phyloP scores from a whole-genome alignment of 2,113 vertebrate species.

The Plectropomus leopardus region DNA sequence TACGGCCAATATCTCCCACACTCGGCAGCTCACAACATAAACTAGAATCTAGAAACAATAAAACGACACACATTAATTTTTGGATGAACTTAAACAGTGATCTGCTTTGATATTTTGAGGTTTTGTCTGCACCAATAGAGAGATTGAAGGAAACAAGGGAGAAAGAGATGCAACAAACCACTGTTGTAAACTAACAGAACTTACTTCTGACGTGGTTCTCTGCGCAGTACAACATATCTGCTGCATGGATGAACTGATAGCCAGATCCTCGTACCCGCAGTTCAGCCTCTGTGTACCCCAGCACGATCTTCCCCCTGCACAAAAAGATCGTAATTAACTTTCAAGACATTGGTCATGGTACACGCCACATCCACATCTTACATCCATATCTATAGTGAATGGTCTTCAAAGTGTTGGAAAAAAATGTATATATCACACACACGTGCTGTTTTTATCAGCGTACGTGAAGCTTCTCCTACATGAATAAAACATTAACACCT shows the following conservation, averaged over 20 bases:
- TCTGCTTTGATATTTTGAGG: no score
- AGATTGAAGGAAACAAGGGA: no score
- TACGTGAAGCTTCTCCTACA: no score
- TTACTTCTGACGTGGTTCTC: constrained; percentile 85
- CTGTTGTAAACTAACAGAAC: background rate
- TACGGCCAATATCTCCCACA: no score
- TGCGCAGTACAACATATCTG: constrained; percentile 85
- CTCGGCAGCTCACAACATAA: no score
- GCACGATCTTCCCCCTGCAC: constrained; percentile 81
- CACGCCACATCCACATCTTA: background rate
- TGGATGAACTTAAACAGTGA: no score
- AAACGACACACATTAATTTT: no score
- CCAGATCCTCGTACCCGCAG: constrained; percentile 81
- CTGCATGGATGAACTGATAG: constrained; percentile 86
- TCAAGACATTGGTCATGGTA: background rate
- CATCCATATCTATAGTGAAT: background rate
- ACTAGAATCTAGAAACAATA: no score
- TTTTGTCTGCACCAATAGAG: no score
- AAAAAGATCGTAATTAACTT: background rate
- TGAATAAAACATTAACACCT: background rate
- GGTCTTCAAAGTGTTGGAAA: background rate
- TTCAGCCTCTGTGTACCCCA: constrained; percentile 85
- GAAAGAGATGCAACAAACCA: no score
- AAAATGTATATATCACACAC: background rate
- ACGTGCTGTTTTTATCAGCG: background rate